Base-by-base conservation (phyloP, 2,888 invertebrate species). In the Stenichneumon culpator region DNA sequence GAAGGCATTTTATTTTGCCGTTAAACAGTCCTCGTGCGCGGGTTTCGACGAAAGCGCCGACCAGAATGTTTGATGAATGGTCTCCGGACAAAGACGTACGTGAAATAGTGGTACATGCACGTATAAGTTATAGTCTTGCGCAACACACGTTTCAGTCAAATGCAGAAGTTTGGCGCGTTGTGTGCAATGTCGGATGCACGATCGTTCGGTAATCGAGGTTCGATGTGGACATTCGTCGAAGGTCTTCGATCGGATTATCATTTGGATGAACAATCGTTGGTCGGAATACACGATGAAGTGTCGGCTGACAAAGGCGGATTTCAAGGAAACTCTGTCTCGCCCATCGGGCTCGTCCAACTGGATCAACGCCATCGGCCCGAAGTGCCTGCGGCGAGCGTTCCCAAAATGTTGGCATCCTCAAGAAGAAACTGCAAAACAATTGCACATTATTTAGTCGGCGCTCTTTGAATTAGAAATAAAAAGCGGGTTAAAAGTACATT, bases 361-460 rank as follows among this genome's bases (percentile, higher is more conserved):
- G 72, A 68, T 73, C 72, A 68, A 68, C 60, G 81, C 74, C 81
- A 81, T 67, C 57, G 74, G 36, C 50, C 68, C 67, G 44, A 81
- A 68, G 36, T 75, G 68, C 68, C 25, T 44, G 57, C 81, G 74
- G 69, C 81, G 81, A 81, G 63, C 44, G 25, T 65, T 73, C 63
- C 50, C 63, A 60, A 54, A 7, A n/a, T 50, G 11, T 60, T 60
- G 36, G 60, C 68, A 50, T 74, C 68, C 25, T 57, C 68, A 28
- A 60, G 22, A 74, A 68, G 74, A 81, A 47, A 68, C 81, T 81
- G 74, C 81, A 73, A 73, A 74, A 74, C 74, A 81, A 81, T 74
- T 19, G 68, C 28, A 60, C 60, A 69, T 81, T 11, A 19, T 69
- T 47, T 47, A 19, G 50, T 44, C 14, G 6, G 47, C 16, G 36